phyloP scores from a whole-genome alignment of 2,797 vertebrate species.

The Epinephelus awoara region DNA sequence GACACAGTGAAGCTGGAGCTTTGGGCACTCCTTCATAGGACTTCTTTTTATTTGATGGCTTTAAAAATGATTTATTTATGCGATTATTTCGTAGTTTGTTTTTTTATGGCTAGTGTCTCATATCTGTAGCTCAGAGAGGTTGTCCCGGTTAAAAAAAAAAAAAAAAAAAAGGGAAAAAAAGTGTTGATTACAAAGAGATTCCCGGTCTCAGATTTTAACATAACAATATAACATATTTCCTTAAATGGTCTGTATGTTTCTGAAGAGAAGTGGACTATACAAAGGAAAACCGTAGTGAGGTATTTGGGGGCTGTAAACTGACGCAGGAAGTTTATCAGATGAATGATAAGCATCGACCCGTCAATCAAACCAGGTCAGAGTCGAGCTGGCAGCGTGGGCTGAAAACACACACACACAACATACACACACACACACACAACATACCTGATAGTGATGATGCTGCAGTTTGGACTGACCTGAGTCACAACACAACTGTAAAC shows the following conservation, averaged over 20 bases:
- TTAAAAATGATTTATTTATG: neutral
- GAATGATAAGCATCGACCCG: constrained; percentile 20
- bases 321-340: constrained; percentile 25
- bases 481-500: constrained; percentile 53
- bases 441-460: constrained; percentile 14
- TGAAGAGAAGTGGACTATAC: neutral
- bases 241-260: neutral
- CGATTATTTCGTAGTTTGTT: neutral
- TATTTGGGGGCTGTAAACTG: constrained; percentile 1
- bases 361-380: constrained; percentile 53
- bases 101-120: too few species aligned
- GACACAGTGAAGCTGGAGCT: too few species aligned
- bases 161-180: too few species aligned
- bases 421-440: neutral
- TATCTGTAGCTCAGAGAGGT: neutral
- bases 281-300: neutral
- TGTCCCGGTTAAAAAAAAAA: too few species aligned
- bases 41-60: neutral
- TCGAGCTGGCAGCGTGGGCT: constrained; percentile 30
- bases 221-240: neutral
- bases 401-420: neutral
- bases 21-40: too few species aligned
- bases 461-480: constrained; percentile 27
- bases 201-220: too few species aligned
- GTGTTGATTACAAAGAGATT: too few species aligned